These are phyloP conservation scores for Catharus ustulatus DNA, from an alignment of 2,797 vertebrate genomes.

Conservation along the genomic window DNA sequence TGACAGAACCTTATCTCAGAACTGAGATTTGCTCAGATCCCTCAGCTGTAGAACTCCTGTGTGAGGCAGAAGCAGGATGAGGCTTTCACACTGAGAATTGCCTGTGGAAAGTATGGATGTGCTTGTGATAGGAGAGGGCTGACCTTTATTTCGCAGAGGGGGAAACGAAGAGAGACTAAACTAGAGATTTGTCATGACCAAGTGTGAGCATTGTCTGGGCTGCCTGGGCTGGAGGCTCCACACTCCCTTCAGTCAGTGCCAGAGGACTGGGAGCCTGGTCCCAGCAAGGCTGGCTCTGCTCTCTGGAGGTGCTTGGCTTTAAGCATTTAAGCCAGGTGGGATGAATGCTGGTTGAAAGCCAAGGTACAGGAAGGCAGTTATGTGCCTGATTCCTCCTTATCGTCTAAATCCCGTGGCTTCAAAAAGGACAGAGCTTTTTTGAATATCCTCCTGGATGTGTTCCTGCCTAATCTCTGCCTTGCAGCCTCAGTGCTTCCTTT, in stretches of 20 bases:
- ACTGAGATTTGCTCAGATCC: background rate
- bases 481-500: background rate
- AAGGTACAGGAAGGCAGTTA: background rate
- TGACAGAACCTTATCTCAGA: background rate
- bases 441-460: background rate
- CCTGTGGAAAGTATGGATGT: background rate
- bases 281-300: background rate
- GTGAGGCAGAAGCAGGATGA: background rate
- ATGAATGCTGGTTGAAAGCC: background rate
- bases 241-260: background rate
- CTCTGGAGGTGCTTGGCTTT: background rate
- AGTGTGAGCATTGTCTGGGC: background rate
- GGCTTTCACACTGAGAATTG: background rate
- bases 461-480: slow-evolving; percentile 6
- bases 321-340: background rate
- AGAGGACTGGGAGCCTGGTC: background rate
- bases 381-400: background rate
- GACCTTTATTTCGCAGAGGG: background rate
- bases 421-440: background rate
- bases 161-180: background rate
- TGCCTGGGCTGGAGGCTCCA: background rate
- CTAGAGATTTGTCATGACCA: background rate
- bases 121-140: background rate
- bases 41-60: background rate
- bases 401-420: background rate